phyloP scores from a whole-genome alignment of 2,113 vertebrate genomes.

The Oophaga pumilio region DNA sequence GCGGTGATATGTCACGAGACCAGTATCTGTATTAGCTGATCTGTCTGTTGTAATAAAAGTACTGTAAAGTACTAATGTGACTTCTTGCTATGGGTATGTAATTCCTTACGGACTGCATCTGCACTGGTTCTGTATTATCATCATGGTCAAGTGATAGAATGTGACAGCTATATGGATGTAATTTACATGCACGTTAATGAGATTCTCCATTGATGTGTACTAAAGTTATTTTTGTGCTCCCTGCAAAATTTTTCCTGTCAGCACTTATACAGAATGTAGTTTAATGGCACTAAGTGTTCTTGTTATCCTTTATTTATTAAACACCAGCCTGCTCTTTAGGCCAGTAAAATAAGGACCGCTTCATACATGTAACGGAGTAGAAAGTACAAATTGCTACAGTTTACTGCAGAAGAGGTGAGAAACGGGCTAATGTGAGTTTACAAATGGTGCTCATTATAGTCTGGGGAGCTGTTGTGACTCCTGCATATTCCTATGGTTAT shows the following conservation, averaged over 20 bases:
- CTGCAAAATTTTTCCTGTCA: background rate
- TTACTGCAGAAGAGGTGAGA: background rate
- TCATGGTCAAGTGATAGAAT: no score
- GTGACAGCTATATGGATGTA: background rate
- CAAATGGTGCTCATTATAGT: conserved; percentile 13
- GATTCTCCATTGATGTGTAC: background rate
- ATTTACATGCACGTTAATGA: background rate
- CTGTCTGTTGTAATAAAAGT: no score
- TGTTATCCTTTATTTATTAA: background rate
- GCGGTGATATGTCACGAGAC: no score
- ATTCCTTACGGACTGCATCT: no score
- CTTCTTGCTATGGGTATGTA: no score
- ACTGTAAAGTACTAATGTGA: no score
- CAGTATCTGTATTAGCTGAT: no score
- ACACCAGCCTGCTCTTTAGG: background rate
- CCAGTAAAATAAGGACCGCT: background rate
- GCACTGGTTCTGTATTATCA: no score
- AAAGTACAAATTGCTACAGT: conserved; percentile 1
- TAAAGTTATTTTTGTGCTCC: background rate
- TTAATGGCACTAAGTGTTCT: background rate
- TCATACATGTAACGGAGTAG: background rate
- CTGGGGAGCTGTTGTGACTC: background rate
- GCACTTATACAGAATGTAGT: background rate
- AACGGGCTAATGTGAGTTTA: conserved; percentile 1
- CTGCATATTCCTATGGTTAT: background rate